phyloP scores from a whole-genome alignment of 2,113 vertebrate genomes.

The Brevimyrus niger region DNA sequence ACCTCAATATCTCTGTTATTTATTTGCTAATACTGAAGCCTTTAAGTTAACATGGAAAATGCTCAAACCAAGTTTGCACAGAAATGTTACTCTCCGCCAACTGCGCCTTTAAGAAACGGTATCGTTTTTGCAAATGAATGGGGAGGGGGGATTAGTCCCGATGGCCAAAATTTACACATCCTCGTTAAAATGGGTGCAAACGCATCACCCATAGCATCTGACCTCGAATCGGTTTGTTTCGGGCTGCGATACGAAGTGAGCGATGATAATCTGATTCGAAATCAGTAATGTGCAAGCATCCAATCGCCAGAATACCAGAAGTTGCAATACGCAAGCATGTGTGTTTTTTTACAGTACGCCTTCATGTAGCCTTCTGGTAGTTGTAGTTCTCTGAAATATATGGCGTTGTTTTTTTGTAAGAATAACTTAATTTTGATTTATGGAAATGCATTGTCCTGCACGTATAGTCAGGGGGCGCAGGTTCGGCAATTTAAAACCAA shows the following conservation, averaged over 20 bases:
- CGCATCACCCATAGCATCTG: background rate
- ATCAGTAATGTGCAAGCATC: background rate
- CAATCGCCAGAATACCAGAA: background rate
- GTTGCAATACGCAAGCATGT: background rate
- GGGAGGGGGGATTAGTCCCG: conserved; percentile 42
- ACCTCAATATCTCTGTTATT: conserved; percentile 19
- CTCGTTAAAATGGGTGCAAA: conserved; percentile 42
- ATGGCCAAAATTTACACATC: conserved; percentile 57
- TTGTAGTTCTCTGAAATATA: conserved; percentile 42
- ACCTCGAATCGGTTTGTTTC: background rate
- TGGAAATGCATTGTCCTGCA: background rate
- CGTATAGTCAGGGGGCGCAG: background rate
- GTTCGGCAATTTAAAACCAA: background rate
- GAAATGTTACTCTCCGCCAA: conserved; percentile 18
- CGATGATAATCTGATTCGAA: background rate
- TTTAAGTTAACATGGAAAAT: conserved; percentile 22
- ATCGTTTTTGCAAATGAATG: conserved; percentile 49
- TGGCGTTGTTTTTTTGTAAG: background rate
- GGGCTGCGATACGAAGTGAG: too few species aligned
- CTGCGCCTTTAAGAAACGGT: conserved; percentile 41
- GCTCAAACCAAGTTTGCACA: background rate
- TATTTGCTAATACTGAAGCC: conserved; percentile 5
- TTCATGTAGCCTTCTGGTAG: conserved; percentile 39
- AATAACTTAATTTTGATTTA: background rate
- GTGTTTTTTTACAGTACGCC: background rate